phyloP scores from a whole-genome alignment of 2,797 vertebrate species.

The Enoplosus armatus region DNA sequence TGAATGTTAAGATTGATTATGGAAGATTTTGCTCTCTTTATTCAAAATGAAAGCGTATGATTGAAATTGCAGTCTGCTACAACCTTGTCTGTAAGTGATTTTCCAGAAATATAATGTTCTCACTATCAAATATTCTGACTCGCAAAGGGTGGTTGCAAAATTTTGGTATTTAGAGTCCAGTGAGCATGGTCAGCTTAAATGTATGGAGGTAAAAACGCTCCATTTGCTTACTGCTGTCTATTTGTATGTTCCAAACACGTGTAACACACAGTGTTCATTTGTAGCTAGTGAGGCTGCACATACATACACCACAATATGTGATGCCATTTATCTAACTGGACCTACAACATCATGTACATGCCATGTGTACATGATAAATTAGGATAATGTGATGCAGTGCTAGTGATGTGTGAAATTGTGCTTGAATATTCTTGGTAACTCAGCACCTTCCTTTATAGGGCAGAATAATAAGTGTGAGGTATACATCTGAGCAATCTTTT shows the following conservation, averaged over 20 bases:
- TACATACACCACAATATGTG: no score
- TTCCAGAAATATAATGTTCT: not conserved
- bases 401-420: constrained; percentile 51
- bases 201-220: not conserved
- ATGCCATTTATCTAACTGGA: no score
- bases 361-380: constrained; percentile 18
- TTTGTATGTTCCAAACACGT: not conserved
- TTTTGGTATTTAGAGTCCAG: not conserved
- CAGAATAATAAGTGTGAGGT: constrained; percentile 36
- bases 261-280: not conserved
- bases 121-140: not conserved
- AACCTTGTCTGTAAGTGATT: not conserved
- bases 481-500: constrained; percentile 30
- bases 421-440: constrained; percentile 53
- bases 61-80: not conserved
- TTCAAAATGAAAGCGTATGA: not conserved
- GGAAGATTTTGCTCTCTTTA: not conserved
- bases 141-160: not conserved
- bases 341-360: constrained; percentile 6
- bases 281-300: not conserved
- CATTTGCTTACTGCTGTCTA: not conserved
- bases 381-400: constrained; percentile 23
- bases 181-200: not conserved
- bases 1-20: constrained; percentile 15
- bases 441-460: constrained; percentile 53